Evolutionary conservation across 2,888 invertebrate species (phyloP).

Genomic region (Drosophila borborema): DNA sequence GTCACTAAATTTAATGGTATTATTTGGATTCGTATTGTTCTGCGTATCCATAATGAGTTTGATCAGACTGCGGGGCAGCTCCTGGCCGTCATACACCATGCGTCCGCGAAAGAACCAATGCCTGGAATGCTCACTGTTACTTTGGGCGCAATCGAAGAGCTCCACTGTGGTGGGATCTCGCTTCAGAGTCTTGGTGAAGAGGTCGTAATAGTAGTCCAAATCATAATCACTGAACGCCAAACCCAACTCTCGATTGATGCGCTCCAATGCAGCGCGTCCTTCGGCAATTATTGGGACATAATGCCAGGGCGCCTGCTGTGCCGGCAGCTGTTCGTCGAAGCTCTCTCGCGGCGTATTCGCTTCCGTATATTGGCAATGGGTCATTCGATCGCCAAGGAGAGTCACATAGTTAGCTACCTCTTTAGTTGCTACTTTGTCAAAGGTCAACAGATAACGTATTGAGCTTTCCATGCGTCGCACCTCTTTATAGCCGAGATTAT

Average conservation of each 20-base stretch:
- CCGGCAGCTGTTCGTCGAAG: slow-evolving; percentile 89
- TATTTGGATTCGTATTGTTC: slow-evolving; percentile 93
- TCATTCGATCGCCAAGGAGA: slow-evolving; percentile 96
- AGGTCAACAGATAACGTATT: slow-evolving; percentile 90
- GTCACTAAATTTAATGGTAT: slow-evolving; percentile 98
- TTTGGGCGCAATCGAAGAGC: slow-evolving; percentile 98
- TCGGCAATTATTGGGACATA: slow-evolving; percentile 92
- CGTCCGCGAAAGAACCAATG: slow-evolving; percentile 99
- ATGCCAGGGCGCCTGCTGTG: slow-evolving; percentile 91
- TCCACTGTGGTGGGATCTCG: slow-evolving; percentile 99
- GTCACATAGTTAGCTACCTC: slow-evolving; percentile 85
- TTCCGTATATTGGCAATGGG: slow-evolving; percentile 92
- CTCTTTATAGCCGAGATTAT: slow-evolving; percentile 91
- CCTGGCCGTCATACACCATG: slow-evolving; percentile 92
- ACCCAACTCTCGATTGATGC: slow-evolving; percentile 92
- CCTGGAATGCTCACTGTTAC: slow-evolving; percentile 98
- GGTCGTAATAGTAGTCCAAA: slow-evolving; percentile 93
- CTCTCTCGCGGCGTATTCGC: slow-evolving; percentile 88
- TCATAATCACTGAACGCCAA: slow-evolving; percentile 97
- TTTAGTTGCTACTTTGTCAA: slow-evolving; percentile 60
- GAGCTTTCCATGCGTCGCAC: slow-evolving; percentile 93
- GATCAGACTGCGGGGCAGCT: slow-evolving; percentile 93
- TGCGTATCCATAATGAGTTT: slow-evolving; percentile 97
- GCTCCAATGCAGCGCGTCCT: slow-evolving; percentile 92
- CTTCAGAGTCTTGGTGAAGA: slow-evolving; percentile 93